phyloP scores from a whole-genome alignment of 1,140 invertebrate genomes.

The Microplitis mediator region DNA sequence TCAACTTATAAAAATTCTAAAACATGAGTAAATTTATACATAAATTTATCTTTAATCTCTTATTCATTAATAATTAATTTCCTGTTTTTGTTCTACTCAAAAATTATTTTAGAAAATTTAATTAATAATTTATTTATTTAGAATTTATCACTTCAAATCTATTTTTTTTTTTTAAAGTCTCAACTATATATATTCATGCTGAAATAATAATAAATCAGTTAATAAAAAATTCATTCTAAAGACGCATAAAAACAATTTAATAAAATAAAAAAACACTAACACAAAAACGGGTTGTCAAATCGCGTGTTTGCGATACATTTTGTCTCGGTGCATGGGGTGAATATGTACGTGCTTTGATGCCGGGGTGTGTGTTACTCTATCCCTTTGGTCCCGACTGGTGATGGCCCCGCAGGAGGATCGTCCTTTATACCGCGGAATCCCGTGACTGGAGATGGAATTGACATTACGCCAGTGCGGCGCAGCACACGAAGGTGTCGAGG shows the following conservation, averaged over 20 bases:
- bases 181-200: too few species aligned
- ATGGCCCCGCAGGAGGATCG: conserved; percentile 52
- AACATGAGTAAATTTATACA: too few species aligned
- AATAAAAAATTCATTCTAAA: conserved; percentile 22
- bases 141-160: too few species aligned
- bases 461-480: conserved; percentile 56
- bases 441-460: conserved; percentile 66
- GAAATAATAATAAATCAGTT: not conserved
- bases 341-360: conserved; percentile 47
- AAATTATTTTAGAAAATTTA: too few species aligned
- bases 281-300: conserved; percentile 27
- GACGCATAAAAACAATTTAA: conserved; percentile 1
- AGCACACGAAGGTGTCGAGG: conserved; percentile 58
- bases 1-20: too few species aligned
- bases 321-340: conserved; percentile 46
- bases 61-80: too few species aligned
- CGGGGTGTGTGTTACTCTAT: conserved; percentile 11
- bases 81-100: too few species aligned
- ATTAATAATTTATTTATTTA: too few species aligned
- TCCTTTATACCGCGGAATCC: conserved; percentile 63
- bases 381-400: conserved; percentile 30
- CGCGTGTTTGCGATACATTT: conserved; percentile 22
- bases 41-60: too few species aligned
- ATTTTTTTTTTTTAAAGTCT: too few species aligned
- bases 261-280: conserved; percentile 19